Conservation (phyloP, 2,797 vertebrate species). For the Vipera latastei region DNA sequence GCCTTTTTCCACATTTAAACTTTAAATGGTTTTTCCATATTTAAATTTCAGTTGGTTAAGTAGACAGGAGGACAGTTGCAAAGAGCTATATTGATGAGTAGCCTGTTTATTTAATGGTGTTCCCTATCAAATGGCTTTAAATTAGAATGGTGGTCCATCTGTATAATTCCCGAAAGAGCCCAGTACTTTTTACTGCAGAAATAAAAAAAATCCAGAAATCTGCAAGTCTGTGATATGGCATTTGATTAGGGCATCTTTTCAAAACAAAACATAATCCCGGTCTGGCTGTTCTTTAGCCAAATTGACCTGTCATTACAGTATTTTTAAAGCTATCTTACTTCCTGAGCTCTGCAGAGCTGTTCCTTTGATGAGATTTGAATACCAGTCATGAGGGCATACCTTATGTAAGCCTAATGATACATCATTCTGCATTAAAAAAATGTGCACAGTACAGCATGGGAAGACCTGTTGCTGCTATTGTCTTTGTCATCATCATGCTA, state of each 20-base stretch:
- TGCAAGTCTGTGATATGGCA: constrained; percentile 7
- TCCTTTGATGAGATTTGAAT: neutral
- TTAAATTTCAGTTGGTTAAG: constrained; percentile 19
- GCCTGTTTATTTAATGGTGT: neutral
- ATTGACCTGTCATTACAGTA: neutral
- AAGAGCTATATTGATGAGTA: neutral
- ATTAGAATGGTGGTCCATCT: neutral
- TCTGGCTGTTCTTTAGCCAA: neutral
- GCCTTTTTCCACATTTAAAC: constrained; percentile 13
- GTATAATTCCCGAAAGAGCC: neutral
- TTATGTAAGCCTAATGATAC: neutral
- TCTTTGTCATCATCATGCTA: constrained; percentile 14
- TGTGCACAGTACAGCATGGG: neutral
- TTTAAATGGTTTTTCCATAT: neutral
- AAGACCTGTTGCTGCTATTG: neutral
- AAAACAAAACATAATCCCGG: neutral
- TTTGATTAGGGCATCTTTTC: neutral
- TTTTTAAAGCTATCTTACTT: constrained; percentile 8
- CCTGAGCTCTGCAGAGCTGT: neutral
- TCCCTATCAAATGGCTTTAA: neutral
- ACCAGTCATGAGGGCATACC: neutral
- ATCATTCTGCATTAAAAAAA: neutral
- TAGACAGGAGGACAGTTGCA: neutral
- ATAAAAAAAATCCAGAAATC: neutral
- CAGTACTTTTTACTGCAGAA: neutral